Evolutionary conservation across 1,140 invertebrate species (phyloP), one percentile per base, ranked within the genome.

Genomic region (Mesaphorura yosii): DNA sequence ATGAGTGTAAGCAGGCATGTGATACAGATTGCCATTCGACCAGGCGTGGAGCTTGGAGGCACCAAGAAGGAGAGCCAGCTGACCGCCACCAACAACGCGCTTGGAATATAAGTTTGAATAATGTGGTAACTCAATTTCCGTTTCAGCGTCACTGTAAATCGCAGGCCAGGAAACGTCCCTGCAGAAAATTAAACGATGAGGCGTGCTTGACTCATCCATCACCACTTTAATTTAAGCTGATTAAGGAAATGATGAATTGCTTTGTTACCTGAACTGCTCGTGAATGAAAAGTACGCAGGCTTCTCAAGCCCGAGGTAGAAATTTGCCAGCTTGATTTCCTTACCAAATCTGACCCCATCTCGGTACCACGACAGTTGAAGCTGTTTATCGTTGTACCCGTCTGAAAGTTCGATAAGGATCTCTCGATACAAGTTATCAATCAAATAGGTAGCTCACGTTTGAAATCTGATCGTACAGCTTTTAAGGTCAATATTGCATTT

Each of bases 21-120:
- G 26, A 79, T 76, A 1, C 78, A 68, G 6, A 79, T 64, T 5
- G 78, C 76, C 65, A 72, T 72, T 17, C 77, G 65, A 10, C 76
- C 78, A 0, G 77, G 77, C 6, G 78, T 75, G 25, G 77, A 73
- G 64, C 78, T 76, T 0, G 76, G 76, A 45, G 78, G 78, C 5
- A 80, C 76, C 26, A 78, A 73, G 65, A 80, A 79, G 40, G 76
- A 77, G 42, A 78, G 75, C 78, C 78, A 80, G 1, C 76, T 78
- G 59, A 80, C 78, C 57, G 78, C 75, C 23, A 79, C 76, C 58
- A 80, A 79, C 28, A 80, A 63, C 1, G 76, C 75, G 10, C 75
- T 78, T 0, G 78, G 78, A 10, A 80, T 64, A 60, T 79, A 80
- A 53, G 75, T 78, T 64, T 79, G 78, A 26, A 79, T 64, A 1